A percentile compares a stretch with the other conserved stretches of the same genome.
phyloP scores from a whole-genome alignment of 2,888 invertebrate genomes.

The Nomada fabriciana region DNA sequence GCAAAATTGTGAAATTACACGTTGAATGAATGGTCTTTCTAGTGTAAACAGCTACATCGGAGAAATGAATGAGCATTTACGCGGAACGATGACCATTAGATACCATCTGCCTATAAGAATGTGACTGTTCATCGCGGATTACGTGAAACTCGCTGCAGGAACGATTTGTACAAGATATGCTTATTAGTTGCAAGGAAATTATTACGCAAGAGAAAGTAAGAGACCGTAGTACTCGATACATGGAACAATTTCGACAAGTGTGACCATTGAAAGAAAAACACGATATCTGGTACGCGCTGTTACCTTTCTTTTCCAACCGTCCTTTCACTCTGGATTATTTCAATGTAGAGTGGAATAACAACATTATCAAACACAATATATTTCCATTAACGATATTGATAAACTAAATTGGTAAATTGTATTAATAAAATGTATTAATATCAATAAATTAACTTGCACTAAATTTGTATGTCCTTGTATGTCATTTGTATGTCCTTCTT shows the following conservation, averaged over 20 bases:
- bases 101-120: constrained; percentile 7
- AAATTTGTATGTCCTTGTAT: no score
- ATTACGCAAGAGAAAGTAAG: constrained; percentile 47
- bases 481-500: no score
- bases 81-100: constrained; percentile 24
- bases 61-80: constrained; percentile 31
- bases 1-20: constrained; percentile 4
- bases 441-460: no score
- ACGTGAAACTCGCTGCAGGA: constrained; percentile 42
- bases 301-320: background rate
- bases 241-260: constrained; percentile 24
- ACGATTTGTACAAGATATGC: constrained; percentile 25
- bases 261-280: background rate
- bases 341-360: background rate
- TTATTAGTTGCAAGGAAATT: constrained; percentile 35
- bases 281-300: background rate
- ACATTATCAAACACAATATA: no score
- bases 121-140: constrained; percentile 41
- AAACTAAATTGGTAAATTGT: no score
- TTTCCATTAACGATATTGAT: no score
- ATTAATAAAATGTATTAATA: no score
- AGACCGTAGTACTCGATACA: background rate
- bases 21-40: background rate
- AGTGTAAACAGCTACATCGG: constrained; percentile 4
- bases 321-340: constrained; percentile 5